Conservation (phyloP, 2,888 invertebrate genomes). For the Trissolcus brochymenae region DNA sequence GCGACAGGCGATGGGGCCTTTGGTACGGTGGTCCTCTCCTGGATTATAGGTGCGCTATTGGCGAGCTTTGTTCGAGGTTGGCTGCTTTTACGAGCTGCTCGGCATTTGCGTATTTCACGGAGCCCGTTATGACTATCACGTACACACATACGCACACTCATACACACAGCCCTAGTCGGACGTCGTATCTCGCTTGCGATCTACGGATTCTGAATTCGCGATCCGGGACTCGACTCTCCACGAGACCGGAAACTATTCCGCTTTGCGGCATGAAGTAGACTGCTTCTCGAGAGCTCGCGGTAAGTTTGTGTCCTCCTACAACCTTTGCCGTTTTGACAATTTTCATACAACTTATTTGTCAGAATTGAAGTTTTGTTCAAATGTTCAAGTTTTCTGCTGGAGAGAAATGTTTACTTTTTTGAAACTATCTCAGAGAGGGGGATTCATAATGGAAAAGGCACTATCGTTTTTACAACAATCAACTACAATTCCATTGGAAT, state of each 20-base stretch:
- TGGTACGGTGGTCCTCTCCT: slow-evolving; percentile 57
- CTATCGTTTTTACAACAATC: slow-evolving; percentile 12
- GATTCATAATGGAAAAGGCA: not conserved
- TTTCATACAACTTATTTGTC: too few relatives aligned
- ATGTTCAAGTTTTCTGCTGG: too few relatives aligned
- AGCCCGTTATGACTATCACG: slow-evolving; percentile 65
- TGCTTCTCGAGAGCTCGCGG: slow-evolving; percentile 14
- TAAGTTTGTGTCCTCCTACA: slow-evolving; percentile 13
- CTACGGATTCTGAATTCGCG: slow-evolving; percentile 62
- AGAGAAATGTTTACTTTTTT: too few relatives aligned
- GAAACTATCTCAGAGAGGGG: not conserved
- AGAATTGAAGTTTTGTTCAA: too few relatives aligned
- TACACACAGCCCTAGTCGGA: slow-evolving; percentile 15
- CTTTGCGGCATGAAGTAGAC: slow-evolving; percentile 40
- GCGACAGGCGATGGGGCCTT: slow-evolving; percentile 36
- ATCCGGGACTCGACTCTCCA: slow-evolving; percentile 45
- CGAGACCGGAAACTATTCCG: slow-evolving; percentile 56
- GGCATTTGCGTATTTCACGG: slow-evolving; percentile 69
- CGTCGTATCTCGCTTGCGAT: slow-evolving; percentile 63
- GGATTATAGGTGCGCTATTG: slow-evolving; percentile 65
- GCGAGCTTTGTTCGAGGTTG: slow-evolving; percentile 67
- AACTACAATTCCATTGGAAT: slow-evolving; percentile 28
- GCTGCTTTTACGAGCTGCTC: slow-evolving; percentile 67
- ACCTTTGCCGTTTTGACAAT: slow-evolving; percentile 11
- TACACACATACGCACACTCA: slow-evolving; percentile 52